A percentile compares a stretch with the other conserved stretches of the same genome.
Conservation (phyloP, 2,113 vertebrate genomes). For the Stercorarius parasiticus region DNA sequence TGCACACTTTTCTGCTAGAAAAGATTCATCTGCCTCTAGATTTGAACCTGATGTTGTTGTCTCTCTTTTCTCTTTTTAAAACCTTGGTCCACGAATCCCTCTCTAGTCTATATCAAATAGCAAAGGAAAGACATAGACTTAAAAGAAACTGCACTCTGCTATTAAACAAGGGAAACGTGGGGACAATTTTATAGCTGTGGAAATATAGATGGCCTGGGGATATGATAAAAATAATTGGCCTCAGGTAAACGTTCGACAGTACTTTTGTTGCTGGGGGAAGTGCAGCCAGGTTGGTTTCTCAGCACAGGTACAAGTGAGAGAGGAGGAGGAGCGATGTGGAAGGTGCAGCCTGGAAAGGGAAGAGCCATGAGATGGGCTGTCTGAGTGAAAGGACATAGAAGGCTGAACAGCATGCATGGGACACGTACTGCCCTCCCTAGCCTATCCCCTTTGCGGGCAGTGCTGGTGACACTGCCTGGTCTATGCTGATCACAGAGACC, state of each 20-base stretch:
- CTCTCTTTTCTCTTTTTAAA: neutral
- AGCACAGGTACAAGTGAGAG: neutral
- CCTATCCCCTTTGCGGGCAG: rapidly evolving
- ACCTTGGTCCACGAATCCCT: neutral
- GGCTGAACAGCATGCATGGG: neutral
- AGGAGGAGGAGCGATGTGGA: neutral
- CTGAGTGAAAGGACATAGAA: neutral
- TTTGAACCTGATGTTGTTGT: neutral
- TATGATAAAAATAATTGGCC: neutral
- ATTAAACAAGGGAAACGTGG: neutral
- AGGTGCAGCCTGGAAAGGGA: neutral
- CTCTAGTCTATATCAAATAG: neutral
- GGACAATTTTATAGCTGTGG: neutral
- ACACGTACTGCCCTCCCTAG: rapidly evolving
- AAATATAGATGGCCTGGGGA: neutral
- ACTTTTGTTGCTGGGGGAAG: neutral
- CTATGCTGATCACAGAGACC: neutral
- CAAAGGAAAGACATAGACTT: neutral
- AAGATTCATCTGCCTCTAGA: neutral
- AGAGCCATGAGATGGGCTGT: neutral
- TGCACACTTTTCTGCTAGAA: neutral
- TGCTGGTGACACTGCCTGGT: neutral
- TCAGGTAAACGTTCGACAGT: neutral
- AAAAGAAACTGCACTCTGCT: neutral
- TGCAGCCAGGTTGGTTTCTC: neutral